These are phyloP conservation scores for Psittacula echo DNA, from an alignment of 2,797 vertebrate genomes.

Conservation along the genomic window DNA sequence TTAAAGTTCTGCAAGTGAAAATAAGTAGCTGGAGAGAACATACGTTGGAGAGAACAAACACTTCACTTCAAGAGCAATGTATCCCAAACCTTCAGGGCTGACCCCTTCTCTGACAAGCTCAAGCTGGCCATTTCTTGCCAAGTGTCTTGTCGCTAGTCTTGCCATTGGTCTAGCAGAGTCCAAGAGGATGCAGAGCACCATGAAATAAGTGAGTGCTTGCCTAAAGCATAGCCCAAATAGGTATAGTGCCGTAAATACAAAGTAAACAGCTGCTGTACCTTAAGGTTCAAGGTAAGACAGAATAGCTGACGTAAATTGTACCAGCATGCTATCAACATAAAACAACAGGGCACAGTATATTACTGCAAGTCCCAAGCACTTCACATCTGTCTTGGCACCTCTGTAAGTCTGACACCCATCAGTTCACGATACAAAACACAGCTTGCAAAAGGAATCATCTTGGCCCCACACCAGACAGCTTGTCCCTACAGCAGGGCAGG, in stretches of 20 bases:
- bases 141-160: background rate
- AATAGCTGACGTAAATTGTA: conserved; percentile 67
- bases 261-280: conserved; percentile 57
- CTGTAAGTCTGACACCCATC: conserved; percentile 63
- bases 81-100: background rate
- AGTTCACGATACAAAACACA: conserved; percentile 67
- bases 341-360: conserved; percentile 61
- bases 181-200: background rate
- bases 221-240: conserved; percentile 63
- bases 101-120: background rate
- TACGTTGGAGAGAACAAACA: background rate
- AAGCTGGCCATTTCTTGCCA: background rate
- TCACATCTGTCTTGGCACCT: conserved; percentile 66
- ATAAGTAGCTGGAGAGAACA: background rate
- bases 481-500: background rate
- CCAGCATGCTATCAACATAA: conserved; percentile 45
- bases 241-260: conserved; percentile 67
- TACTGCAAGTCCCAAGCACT: conserved; percentile 10
- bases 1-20: background rate
- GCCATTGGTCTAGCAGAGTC: background rate
- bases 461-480: background rate
- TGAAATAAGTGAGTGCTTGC: conserved; percentile 58
- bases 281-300: conserved; percentile 70
- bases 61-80: background rate
- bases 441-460: conserved; percentile 16